These are phyloP conservation scores for Gisinianus flammeolus DNA, from an alignment of 2,888 invertebrate genomes.

Conservation along the genomic window DNA sequence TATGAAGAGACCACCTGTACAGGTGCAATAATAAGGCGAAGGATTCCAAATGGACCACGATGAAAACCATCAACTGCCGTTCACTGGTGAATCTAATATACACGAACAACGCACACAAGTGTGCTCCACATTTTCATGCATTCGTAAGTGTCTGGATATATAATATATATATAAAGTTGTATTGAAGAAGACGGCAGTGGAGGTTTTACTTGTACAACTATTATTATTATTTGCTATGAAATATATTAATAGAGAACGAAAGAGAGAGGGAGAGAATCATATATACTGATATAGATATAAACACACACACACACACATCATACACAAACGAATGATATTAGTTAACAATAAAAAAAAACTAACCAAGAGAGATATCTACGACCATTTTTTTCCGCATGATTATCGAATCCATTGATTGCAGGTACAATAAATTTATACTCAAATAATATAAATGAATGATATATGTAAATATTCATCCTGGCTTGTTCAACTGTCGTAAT, in stretches of 20 bases:
- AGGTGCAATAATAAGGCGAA: constrained; percentile 43
- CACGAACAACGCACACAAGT: constrained; percentile 20
- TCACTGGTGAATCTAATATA: background rate
- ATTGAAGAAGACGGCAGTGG: too few species aligned
- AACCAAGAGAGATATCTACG: constrained; percentile 4
- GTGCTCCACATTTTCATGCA: constrained; percentile 34
- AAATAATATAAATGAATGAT: constrained; percentile 15
- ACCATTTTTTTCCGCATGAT: constrained; percentile 13
- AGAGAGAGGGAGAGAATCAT: too few species aligned
- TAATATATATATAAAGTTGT: background rate
- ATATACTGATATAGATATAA: too few species aligned
- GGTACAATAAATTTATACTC: constrained; percentile 17
- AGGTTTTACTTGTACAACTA: constrained; percentile 1
- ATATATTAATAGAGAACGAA: background rate
- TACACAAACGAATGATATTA: too few species aligned
- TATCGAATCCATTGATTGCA: constrained; percentile 25
- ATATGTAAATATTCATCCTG: constrained; percentile 29
- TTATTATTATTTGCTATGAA: background rate
- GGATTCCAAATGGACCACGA: constrained; percentile 11
- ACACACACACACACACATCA: too few species aligned
- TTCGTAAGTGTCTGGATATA: constrained; percentile 16
- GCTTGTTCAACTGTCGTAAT: constrained; percentile 25
- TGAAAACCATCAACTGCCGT: background rate
- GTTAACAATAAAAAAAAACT: too few species aligned
- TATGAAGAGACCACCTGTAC: constrained; percentile 45